Percentiles rank a stretch among this genome's conserved stretches.
These are phyloP conservation scores for Myotis brandtii DNA, from an alignment of 2,113 vertebrate species.

Conservation along the genomic window DNA sequence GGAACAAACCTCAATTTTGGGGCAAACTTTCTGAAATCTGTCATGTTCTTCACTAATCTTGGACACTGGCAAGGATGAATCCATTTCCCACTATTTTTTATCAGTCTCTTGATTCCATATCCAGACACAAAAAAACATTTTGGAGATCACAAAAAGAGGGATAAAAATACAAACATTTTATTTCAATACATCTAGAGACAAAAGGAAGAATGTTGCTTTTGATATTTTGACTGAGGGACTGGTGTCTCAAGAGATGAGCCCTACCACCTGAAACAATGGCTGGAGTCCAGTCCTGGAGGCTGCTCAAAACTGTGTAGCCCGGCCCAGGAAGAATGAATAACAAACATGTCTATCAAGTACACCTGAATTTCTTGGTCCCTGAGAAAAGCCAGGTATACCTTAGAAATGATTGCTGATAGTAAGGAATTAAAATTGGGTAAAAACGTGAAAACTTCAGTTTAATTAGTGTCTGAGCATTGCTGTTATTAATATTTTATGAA, in stretches of 20 bases:
- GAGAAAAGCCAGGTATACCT: not conserved
- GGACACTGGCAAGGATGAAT: not conserved
- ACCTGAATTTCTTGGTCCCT: not conserved
- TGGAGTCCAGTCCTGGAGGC: not conserved
- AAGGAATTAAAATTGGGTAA: not conserved
- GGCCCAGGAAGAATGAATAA: not conserved
- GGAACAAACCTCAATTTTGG: not conserved
- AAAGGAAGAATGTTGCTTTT: not conserved
- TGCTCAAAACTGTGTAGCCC: not conserved
- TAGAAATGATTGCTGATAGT: not conserved
- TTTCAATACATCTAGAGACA: not conserved
- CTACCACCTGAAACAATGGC: not conserved
- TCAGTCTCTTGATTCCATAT: not conserved
- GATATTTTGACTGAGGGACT: not conserved
- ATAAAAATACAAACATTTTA: not conserved
- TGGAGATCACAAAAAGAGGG: not conserved
- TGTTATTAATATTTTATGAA: not conserved
- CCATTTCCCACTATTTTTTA: not conserved
- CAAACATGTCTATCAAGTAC: fast-evolving
- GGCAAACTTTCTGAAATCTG: not conserved
- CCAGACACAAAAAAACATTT: not conserved
- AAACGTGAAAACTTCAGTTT: not conserved
- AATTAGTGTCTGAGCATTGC: not conserved
- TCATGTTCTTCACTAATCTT: not conserved
- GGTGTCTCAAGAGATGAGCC: not conserved